Percentiles rank a stretch among this genome's conserved stretches.
Conservation (phyloP, 2,113 vertebrate species). For the Corvus moneduloides region DNA sequence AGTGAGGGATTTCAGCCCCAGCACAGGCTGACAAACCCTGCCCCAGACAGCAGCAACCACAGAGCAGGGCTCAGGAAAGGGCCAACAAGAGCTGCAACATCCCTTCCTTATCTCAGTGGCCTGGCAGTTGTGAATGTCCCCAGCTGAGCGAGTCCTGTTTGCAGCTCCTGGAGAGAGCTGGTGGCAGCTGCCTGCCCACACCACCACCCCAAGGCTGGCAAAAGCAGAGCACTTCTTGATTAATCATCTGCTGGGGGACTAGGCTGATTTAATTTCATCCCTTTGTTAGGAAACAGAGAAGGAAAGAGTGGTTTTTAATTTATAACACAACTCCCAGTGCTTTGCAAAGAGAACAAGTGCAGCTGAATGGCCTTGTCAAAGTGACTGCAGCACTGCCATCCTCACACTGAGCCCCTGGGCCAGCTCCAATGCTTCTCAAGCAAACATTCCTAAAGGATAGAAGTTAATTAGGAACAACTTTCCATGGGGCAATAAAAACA, state of each 20-base stretch:
- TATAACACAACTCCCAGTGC: background rate
- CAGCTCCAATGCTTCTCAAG: background rate
- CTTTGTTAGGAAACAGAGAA: background rate
- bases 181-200: background rate
- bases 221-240: background rate
- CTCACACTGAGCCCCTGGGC: background rate
- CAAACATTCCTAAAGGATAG: background rate
- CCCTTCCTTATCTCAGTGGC: background rate
- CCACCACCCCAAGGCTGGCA: background rate
- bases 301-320: background rate
- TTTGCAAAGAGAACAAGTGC: background rate
- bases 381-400: background rate
- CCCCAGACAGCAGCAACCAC: background rate
- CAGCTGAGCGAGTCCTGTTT: background rate
- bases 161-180: background rate
- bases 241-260: background rate
- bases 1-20: background rate
- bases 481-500: background rate
- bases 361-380: background rate
- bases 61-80: background rate
- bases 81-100: background rate
- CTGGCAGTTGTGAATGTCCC: background rate
- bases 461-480: background rate
- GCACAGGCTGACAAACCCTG: background rate
- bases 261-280: background rate